Percentiles rank a stretch among this genome's conserved stretches.
Evolutionary conservation across 1,140 invertebrate genomes (phyloP).

Genomic region (Apis laboriosa): DNA sequence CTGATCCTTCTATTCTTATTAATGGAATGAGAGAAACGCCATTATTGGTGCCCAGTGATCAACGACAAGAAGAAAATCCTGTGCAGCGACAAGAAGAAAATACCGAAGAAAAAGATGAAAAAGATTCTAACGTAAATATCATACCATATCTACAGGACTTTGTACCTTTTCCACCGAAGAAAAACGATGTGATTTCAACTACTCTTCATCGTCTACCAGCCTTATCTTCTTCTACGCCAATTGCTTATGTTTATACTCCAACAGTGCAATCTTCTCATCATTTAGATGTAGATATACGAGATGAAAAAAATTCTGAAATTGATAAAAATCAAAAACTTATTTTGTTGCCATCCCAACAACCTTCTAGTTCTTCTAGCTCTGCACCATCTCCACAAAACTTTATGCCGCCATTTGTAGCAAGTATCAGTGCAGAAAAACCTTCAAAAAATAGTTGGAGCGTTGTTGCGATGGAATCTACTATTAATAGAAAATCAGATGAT

Average conservation of each 20-base stretch:
- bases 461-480: conserved; percentile 75
- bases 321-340: conserved; percentile 64
- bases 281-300: conserved; percentile 54
- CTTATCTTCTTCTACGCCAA: conserved; percentile 68
- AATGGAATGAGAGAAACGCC: conserved; percentile 74
- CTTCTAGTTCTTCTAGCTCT: conserved; percentile 78
- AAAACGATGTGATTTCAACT: conserved; percentile 73
- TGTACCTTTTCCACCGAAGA: conserved; percentile 78
- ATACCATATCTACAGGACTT: conserved; percentile 82
- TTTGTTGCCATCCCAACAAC: conserved; percentile 76
- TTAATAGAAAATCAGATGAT: conserved; percentile 41
- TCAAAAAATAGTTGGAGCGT: conserved; percentile 85
- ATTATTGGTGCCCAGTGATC: conserved; percentile 74
- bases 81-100: neutral
- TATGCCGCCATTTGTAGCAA: conserved; percentile 87
- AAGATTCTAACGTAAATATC: conserved; percentile 73
- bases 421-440: conserved; percentile 81
- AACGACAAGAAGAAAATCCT: conserved; percentile 36
- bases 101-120: conserved; percentile 44
- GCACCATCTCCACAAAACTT: conserved; percentile 83
- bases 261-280: conserved; percentile 67
- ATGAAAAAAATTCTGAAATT: conserved; percentile 33
- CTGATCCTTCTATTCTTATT: conserved; percentile 75
- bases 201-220: conserved; percentile 71
- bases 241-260: conserved; percentile 78